These are phyloP conservation scores for Lithophane ornitopus DNA, from an alignment of 2,888 invertebrate genomes.

Conservation along the genomic window DNA sequence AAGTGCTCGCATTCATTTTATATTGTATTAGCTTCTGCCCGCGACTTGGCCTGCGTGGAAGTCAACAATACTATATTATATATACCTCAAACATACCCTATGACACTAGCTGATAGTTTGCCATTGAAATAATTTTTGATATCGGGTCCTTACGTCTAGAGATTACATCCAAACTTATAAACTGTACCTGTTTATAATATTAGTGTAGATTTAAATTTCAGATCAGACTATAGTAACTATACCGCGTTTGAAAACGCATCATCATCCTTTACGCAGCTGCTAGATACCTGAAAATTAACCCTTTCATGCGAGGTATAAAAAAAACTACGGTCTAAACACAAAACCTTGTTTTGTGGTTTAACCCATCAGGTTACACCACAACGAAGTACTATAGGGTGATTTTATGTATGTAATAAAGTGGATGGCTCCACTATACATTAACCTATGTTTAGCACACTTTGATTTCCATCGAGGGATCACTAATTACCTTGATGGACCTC, in stretches of 20 bases:
- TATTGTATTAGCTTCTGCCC: background rate
- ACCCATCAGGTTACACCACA: constrained; percentile 29
- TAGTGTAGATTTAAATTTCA: background rate
- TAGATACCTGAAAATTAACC: constrained; percentile 7
- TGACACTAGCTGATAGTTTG: too few relatives aligned
- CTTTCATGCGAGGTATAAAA: constrained; percentile 7
- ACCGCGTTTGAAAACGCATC: background rate
- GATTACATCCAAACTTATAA: background rate
- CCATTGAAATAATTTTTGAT: background rate
- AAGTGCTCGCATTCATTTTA: background rate
- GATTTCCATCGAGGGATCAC: constrained; percentile 39
- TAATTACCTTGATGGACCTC: constrained; percentile 60
- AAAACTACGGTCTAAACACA: background rate
- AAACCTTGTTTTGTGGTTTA: constrained; percentile 36
- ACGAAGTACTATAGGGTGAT: constrained; percentile 26
- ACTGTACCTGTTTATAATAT: too few relatives aligned
- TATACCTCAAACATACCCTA: too few relatives aligned
- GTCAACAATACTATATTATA: too few relatives aligned
- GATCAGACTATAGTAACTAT: background rate
- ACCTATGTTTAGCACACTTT: constrained; percentile 32
- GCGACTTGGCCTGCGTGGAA: background rate
- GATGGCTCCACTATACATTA: constrained; percentile 22
- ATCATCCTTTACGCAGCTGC: too few relatives aligned
- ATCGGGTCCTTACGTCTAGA: background rate
- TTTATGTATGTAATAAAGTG: constrained; percentile 44